Evolutionary conservation across 2,888 invertebrate species (phyloP), one percentile per base, ranked within the genome.

Genomic region (Lymantria dispar): DNA sequence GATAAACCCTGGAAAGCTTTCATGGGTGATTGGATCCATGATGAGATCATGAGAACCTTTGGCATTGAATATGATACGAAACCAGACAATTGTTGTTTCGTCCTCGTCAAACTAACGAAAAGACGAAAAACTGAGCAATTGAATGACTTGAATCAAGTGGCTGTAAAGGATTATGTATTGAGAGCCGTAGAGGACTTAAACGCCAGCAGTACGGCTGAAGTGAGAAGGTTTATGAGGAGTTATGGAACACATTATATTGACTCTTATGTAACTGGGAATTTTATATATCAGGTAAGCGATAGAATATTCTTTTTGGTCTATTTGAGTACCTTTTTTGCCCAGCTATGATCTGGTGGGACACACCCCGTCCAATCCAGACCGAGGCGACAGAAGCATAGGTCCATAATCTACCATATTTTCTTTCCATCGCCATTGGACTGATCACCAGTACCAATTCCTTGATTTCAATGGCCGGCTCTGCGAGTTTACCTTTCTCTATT

Each of bases 231-330:
- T 74, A 96, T 97, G 86, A 95, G 94, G 72, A 95, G 94, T 68
- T 96, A 96, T 66, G 97, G 97, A 44, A 96, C 97, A 7, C 97
- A 97, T 84, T 97, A 96, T 68, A 96, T 97, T 47, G 94, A 96
- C 57, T 96, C 96, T 0, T 97, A 95, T 78, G 93, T 94, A 7
- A 97, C 97, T 0, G 97, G 97, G 9, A 97, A 97, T 79, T 95
- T 97, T 36, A 92, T 97, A 60, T 97, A 96, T 83, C 97, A 97
- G 95, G 97, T 95, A 77, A 78, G 80, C 58, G 11, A 29, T 22
- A n/a, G n/a, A n/a, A n/a, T n/a, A n/a, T n/a, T n/a, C n/a, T n/a
- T n/a, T n/a, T n/a, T n/a, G n/a, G n/a, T n/a, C n/a, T n/a, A n/a
- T n/a, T n/a, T n/a, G n/a, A n/a, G n/a, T n/a, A n/a, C n/a, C n/a